Evolutionary conservation across 2,797 vertebrate species (phyloP), one percentile per base, ranked within the genome.

Genomic region (Alosa sapidissima): DNA sequence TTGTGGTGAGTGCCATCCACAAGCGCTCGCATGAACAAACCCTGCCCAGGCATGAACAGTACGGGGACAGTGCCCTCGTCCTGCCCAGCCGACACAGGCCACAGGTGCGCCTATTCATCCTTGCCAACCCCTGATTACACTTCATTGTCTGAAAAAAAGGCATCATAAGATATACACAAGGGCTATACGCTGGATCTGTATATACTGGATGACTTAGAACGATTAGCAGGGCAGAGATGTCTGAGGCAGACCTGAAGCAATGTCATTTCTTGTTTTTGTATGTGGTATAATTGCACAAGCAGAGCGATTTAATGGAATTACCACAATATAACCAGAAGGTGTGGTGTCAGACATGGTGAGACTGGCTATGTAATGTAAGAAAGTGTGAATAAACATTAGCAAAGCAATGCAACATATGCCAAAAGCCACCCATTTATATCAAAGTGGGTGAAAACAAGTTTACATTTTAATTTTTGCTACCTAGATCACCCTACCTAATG

Each of bases 81-180:
- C 72, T 36, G 72, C 41, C 19, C 41, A 45, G 72, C 72, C 1
- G 36, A 6, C 72, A 41, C 7, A 51, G 47, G 83, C 58, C 55
- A 55, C 68, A 81, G 75, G 84, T 81, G 81, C 19, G 54, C 28
- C 68, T 75, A n/a, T 72, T 78, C 65, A 41, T 41, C 72, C 72
- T 21, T 36, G 45, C 41, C 5, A 78, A 78, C 16, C 41, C 72
- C 16, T 78, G 16, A 78, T 78, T 47, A 78, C 16, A 8, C 41
- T 47, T 47, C 41, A 47, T 19, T 45, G 36, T 78, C 72, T 78
- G 19, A 75, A 45, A 45, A 45, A 75, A 21, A 5, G 11, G 10
- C 2, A 36, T 68, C n/a, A 24, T 10, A 41, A 19, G 72, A 78
- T 47, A 21, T n/a, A 41, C 41, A 45, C 41, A 78, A 78, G 16